Evolutionary conservation across 1,140 invertebrate genomes (phyloP), one percentile per base, ranked within the genome.

Genomic region (Calliopsis andreniformis): DNA sequence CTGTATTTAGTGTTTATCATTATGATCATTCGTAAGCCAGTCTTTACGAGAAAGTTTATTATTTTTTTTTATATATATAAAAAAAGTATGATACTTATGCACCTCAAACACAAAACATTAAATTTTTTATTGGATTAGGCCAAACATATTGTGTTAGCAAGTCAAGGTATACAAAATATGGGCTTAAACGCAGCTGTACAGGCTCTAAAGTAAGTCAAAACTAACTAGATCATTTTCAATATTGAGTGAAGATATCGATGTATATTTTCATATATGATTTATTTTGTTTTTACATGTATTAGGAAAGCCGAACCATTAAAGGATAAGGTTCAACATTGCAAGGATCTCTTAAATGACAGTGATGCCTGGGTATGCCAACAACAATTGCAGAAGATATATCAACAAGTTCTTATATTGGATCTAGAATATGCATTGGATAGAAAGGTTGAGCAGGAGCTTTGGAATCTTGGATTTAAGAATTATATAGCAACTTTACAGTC

Each of bases 391-490:
- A 94, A 94, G 86, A 94, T 97, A 63, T 97, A 97, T 90, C 96
- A 97, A 88, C 95, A 96, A 90, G 94, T 97, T 25, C 91, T 98
- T 42, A 93, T 97, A 49, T 91, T 95, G 59, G 96, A 97, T 89
- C 91, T 97, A 78, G 96, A 97, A 87, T 97, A 96, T 94, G 96
- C 96, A n/a, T 91, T 97, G 82, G 96, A 97, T 90, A 96, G 96
- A 87, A 97, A 97, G 92, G 96, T 97, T 25, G 97, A 98, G 89
- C 96, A 97, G 88, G 96, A 97, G 86, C 91, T 98, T 76, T 98
- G 97, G 97, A 98, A 96, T 89, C 93, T 96, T 88, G 96, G 96
- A 16, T 97, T 97, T 92, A 97, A 97, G 89, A 96, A 97, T 90
- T 96, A 97, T 89, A 98, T 98, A 89, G 95, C 94, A 73, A 93